Base-by-base conservation (phyloP, 1,140 invertebrate species). In the Trachymyrmex septentrionalis region DNA sequence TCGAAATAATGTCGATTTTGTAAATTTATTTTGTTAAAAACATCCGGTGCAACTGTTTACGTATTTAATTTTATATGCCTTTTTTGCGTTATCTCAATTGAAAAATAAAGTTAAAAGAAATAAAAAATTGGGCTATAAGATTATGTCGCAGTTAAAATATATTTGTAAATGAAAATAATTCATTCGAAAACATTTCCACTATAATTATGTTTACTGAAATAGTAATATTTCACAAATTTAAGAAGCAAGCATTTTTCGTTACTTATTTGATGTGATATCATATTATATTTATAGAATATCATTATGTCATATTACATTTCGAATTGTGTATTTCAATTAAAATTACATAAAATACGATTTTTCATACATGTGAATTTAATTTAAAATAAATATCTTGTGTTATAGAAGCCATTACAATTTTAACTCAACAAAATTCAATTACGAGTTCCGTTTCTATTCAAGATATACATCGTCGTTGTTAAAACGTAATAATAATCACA, bases 401-500 rank as follows among this genome's bases (percentile, higher is more conserved):
- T 10, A 6, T 55, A 48, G 44, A 30, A 63, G 3, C 10, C 55
- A 71, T 84, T 73, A 34, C 55, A 9, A 63, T 75, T 73, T 81
- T 48, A 48, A 30, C 21, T 84, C 7, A n/a, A n/a, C 55, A 50
- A 72, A 75, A 75, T 75, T 75, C 69, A 61, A 75, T 81, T 81
- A 81, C 2, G 14, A 61, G 38, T 50, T 48, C 3, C 27, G 16
- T 84, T 84, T 61, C 55, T 82, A 82, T 72, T 84, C 57, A 50
- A 81, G 50, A 57, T 50, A 61, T 48, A 30, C 2, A 19, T 61
- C 34, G 21, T 21, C 57, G 5, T 50, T 50, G 27, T 84, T 84
- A 84, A 84, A 75, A 84, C n/a, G 16, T 81, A 81, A 71, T 84
- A 55, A 84, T 34, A 61, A 84, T 72, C 0, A 50, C 19, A 66